Base-by-base conservation (phyloP, 2,888 invertebrate genomes). In the Julus scandinavius region DNA sequence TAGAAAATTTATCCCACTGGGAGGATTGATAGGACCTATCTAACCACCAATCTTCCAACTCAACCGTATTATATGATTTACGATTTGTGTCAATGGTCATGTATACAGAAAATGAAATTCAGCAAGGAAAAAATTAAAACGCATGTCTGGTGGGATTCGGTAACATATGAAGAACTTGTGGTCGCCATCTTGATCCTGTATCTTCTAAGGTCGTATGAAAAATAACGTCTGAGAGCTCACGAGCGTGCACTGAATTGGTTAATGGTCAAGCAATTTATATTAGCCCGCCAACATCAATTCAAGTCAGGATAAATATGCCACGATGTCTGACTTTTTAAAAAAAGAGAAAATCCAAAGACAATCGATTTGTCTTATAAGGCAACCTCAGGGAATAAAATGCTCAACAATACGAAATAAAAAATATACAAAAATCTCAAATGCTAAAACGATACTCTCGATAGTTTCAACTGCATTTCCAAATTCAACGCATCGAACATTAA, bases 181-280 rank as follows among this genome's bases (percentile, higher is more conserved):
- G 15, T 13, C 54, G 54, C 54, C 54, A 54, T 54, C 17, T 54
- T 54, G 63, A 63, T 63, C 63, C n/a, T 63, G 17, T 6, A 2
- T n/a, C n/a, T 63, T n/a, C 17, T n/a, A n/a, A 63, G 63, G 63
- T 63, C 63, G n/a, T n/a, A 63, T 63, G 45, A 63, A 63, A 63
- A 63, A n/a, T 63, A n/a, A 63, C n/a, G 63, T 17, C 17, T n/a
- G 63, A 63, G 63, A n/a, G 63, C n/a, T n/a, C 63, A 63, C 17
- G 63, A 63, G 63, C 63, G 63, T 63, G 63, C 63, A n/a, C 63
- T 63, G 63, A 63, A 63, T 63, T 63, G 63, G 17, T 63, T 63
- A 63, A 63, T 63, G 63, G 63, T n/a, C 63, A 63, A 63, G 63
- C 63, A 63, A 63, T 63, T 63, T 63, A n/a, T 63, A 63, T 63